These are phyloP conservation scores for Troides aeacus DNA, from an alignment of 2,888 invertebrate genomes.

Conservation along the genomic window DNA sequence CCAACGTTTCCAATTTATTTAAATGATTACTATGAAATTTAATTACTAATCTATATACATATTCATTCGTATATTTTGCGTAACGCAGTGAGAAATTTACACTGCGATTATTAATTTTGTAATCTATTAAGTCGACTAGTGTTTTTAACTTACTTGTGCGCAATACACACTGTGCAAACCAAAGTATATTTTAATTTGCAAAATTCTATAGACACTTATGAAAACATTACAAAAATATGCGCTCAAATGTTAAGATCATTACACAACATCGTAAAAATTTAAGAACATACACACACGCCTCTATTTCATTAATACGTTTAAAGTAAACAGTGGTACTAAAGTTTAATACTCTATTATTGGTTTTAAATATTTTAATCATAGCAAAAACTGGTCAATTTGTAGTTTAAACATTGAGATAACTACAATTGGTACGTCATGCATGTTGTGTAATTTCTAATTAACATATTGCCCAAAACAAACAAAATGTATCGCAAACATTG, in stretches of 20 bases:
- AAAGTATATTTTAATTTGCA: slow-evolving; percentile 1
- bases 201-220: not conserved
- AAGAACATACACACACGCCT: not conserved
- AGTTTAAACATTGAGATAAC: slow-evolving; percentile 3
- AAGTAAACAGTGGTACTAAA: not conserved
- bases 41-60: not conserved
- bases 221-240: not conserved
- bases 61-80: not conserved
- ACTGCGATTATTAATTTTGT: not conserved
- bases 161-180: not conserved
- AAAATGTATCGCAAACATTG: slow-evolving; percentile 1
- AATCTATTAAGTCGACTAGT: not conserved
- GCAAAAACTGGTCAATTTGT: not conserved
- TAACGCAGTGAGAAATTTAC: slow-evolving; percentile 1
- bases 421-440: slow-evolving; percentile 7
- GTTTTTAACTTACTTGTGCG: not conserved
- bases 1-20: not conserved
- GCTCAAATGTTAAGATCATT: not conserved
- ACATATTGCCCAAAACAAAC: slow-evolving; percentile 11
- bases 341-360: not conserved
- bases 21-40: not conserved
- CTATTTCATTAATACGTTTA: not conserved
- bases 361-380: slow-evolving; percentile 1
- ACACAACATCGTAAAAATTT: not conserved
- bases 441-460: slow-evolving; percentile 7